Base-by-base conservation (phyloP, 2,888 invertebrate species). In the Xylota sylvarum region DNA sequence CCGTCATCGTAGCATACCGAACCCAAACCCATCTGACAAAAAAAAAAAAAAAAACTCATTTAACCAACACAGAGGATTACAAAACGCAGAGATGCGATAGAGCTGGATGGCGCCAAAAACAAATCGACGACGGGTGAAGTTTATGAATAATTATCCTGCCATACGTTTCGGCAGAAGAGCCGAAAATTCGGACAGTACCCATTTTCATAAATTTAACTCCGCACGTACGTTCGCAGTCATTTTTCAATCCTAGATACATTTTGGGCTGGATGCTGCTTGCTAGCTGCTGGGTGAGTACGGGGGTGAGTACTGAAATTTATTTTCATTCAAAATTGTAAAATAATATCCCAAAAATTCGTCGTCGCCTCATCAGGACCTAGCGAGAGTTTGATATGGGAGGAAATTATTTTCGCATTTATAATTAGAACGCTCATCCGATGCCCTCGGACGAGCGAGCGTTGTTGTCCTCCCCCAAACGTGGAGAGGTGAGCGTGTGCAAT, bases 401-500 rank as follows among this genome's bases (percentile, higher is more conserved):
- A 86, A 86, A 82, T 86, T 86, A 86, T 81, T 82, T 81, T 82
- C 82, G 77, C 77, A 86, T 86, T 86, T 86, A 82, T 77, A 86
- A 86, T 86, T 86, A 86, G 86, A 69, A 86, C 78, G 69, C 55
- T 69, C 65, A 67, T 60, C 43, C 70, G 52, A 65, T 14, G 5
- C 43, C 43, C n/a, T 56, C 43, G 58, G 55, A 46, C 67, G 67
- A 69, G 46, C 55, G n/a, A n/a, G n/a, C n/a, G n/a, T n/a, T n/a
- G 52, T 64, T 69, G 52, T 46, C 50, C 81, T 14, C 43, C 30
- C 30, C 55, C 48, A 19, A 10, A 37, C 10, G 3, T 1, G 37
- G 7, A 40, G 64, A 50, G 60, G 64, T 72, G 62, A 76, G 50
- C 48, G 50, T 60, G 72, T 60, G 72, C 70, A 80, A 37, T 60